Conservation (phyloP, 1,140 invertebrate genomes). For the Drosophila watanabei region DNA sequence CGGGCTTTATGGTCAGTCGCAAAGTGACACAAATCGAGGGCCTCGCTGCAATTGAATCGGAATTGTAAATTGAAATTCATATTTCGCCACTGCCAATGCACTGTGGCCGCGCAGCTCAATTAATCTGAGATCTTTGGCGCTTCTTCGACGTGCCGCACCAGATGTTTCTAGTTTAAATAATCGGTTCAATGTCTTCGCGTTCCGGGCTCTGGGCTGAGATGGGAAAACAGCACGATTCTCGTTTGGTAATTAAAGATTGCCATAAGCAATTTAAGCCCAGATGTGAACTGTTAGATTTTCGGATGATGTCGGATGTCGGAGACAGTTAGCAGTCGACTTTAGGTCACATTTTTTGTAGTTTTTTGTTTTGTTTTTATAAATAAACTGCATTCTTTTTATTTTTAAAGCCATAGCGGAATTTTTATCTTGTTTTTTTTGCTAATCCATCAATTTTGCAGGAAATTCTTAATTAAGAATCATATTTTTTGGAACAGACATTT, state of each 20-base stretch:
- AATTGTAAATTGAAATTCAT: constrained; percentile 43
- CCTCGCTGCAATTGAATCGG: constrained; percentile 58
- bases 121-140: constrained; percentile 59
- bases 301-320: not conserved
- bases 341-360: not conserved
- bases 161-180: constrained; percentile 61
- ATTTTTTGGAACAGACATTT: not conserved
- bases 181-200: constrained; percentile 69
- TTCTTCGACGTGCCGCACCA: constrained; percentile 57
- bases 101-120: constrained; percentile 45
- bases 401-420: no score
- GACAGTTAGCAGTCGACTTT: not conserved
- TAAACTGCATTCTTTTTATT: not conserved
- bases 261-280: constrained; percentile 21
- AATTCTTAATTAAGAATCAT: not conserved
- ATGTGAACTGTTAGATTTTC: constrained; percentile 20
- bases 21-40: constrained; percentile 42
- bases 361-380: not conserved
- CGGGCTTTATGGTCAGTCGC: constrained; percentile 11
- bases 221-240: constrained; percentile 34
- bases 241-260: constrained; percentile 47
- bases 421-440: not conserved
- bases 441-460: not conserved
- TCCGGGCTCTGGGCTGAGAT: constrained; percentile 25
- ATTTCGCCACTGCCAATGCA: constrained; percentile 37